Percentiles rank a stretch among this genome's conserved stretches.
phyloP scores from a whole-genome alignment of 2,113 vertebrate genomes.

The Entosphenus tridentatus region DNA sequence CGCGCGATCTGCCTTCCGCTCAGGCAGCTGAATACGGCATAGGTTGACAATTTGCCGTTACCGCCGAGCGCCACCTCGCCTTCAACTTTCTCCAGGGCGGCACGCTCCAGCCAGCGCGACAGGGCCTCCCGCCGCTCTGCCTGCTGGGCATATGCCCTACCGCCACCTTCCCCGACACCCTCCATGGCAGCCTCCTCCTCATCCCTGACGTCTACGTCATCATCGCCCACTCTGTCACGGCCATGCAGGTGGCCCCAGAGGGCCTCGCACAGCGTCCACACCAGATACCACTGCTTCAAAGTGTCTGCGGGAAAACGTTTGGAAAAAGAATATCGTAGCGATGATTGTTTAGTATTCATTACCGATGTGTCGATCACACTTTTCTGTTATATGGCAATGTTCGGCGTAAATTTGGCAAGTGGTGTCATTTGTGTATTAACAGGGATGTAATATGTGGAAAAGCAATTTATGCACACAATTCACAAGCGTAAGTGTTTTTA shows the following conservation, averaged over 20 bases:
- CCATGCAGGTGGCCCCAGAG: constrained; percentile 51
- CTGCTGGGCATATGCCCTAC: constrained; percentile 28
- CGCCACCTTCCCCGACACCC: background rate
- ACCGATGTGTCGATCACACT: too few relatives aligned
- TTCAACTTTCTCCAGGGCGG: constrained; percentile 32
- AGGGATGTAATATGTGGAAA: too few relatives aligned
- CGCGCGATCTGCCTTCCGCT: constrained; percentile 52
- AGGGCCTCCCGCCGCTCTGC: constrained; percentile 49
- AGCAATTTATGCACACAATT: too few relatives aligned
- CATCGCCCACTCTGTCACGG: constrained; percentile 20
- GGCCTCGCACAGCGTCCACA: constrained; percentile 64
- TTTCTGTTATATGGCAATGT: too few relatives aligned
- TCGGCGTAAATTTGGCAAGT: too few relatives aligned
- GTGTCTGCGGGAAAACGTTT: constrained; percentile 18
- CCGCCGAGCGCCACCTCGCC: constrained; percentile 32
- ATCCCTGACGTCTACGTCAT: background rate
- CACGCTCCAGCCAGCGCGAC: constrained; percentile 46
- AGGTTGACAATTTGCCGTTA: constrained; percentile 18
- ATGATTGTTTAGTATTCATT: too few relatives aligned
- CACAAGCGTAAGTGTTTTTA: too few relatives aligned
- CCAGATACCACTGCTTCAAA: constrained; percentile 45
- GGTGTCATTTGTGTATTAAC: too few relatives aligned
- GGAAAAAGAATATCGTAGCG: too few relatives aligned
- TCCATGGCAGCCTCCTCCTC: constrained; percentile 24
- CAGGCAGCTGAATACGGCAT: constrained; percentile 76